phyloP scores from a whole-genome alignment of 2,888 invertebrate species.

The Xestia c-nigrum region DNA sequence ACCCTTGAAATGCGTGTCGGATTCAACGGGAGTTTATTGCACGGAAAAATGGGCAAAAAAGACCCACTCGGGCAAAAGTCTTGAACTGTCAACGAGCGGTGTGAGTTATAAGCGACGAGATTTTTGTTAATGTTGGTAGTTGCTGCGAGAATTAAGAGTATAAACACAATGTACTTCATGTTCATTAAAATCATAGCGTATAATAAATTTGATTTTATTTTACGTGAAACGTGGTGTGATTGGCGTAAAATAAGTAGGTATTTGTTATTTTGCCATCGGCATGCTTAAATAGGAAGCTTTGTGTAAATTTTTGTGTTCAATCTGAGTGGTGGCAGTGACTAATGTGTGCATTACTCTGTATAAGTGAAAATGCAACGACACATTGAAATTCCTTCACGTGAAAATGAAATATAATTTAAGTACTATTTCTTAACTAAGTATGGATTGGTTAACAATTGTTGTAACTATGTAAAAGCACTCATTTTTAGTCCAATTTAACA shows the following conservation, averaged over 20 bases:
- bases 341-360: background rate
- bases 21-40: slow-evolving; percentile 83
- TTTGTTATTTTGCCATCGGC: background rate
- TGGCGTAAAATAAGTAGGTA: background rate
- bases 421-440: background rate
- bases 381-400: background rate
- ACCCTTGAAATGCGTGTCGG: slow-evolving; percentile 84
- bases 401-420: background rate
- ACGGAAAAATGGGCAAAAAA: slow-evolving; percentile 85
- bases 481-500: background rate
- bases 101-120: slow-evolving; percentile 51
- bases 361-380: background rate
- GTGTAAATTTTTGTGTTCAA: background rate
- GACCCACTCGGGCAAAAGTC: slow-evolving; percentile 75
- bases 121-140: background rate
- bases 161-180: background rate
- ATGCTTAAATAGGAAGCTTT: background rate
- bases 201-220: background rate
- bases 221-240: background rate
- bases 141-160: no score
- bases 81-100: slow-evolving; percentile 70
- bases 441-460: background rate
- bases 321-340: background rate
- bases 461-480: background rate
- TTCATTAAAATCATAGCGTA: background rate